Base-by-base conservation (phyloP, 2,797 vertebrate genomes). In the Dromococcyx pavoninus region DNA sequence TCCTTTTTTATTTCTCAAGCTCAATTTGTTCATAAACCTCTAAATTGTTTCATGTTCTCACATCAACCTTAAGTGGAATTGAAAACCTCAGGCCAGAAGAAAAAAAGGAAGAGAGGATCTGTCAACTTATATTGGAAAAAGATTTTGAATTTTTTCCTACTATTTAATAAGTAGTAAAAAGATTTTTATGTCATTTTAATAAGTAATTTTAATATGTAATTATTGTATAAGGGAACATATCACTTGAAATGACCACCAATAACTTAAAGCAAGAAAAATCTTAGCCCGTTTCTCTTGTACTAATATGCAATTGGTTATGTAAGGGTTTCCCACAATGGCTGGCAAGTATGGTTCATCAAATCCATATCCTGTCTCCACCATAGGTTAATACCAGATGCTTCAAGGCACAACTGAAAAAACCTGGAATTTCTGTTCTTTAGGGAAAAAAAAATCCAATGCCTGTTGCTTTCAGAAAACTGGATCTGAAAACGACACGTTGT, bases 301-400 rank as follows among this genome's bases (percentile, higher is more conserved):
- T 46, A 76, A 5, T 21, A 64, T 14, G 4, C 8, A 66, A 22
- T n/a, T 39, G 25, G 2, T 33, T 21, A 30, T 4, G 2, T 10
- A 43, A 43, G 11, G 1, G 9, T 6, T 84, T 28, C 23, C 11
- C 58, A 24, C 4, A 41, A 1, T 9, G 9, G 32, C 60, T 89
- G 22, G 44, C 24, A 70, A n/a, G 3, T 10, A 12, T 23, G 22
- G 14, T 32, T 73, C 28, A 44, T 39, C 25, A 67, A 61, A 56
- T 10, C n/a, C n/a, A 56, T 16, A 9, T 39, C 8, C 22, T 37
- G 1, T 24, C 13, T 43, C 28, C 8, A 28, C 9, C 0, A 0
- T 7, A 5, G 11, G 12, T 27, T 44, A 56, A 35, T 25, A 41
- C 3, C 28, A 37, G 67, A 32, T 73, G 16, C 43, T 86, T 78